These are phyloP conservation scores for Metopolophium dirhodum DNA, from an alignment of 1,140 invertebrate genomes.

Conservation along the genomic window DNA sequence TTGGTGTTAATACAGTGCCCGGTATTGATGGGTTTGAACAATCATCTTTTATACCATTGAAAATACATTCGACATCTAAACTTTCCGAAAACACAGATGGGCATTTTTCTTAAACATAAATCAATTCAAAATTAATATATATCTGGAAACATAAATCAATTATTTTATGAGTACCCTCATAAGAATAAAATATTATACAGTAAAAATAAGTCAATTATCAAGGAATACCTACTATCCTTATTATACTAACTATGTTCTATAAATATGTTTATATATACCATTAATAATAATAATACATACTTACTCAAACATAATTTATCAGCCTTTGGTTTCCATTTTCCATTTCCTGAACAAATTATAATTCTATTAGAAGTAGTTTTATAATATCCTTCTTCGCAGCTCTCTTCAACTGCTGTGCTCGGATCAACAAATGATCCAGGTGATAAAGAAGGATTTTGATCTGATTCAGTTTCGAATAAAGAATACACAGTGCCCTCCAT, in stretches of 20 bases:
- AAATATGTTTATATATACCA: neutral
- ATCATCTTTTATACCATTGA: neutral
- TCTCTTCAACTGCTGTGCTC: neutral
- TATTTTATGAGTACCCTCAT: neutral
- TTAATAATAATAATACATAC: neutral
- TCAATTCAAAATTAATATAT: neutral
- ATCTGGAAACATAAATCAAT: neutral
- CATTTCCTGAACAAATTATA: neutral
- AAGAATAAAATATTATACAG: neutral
- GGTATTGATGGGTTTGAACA: neutral
- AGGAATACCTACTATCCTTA: neutral
- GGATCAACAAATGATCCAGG: neutral
- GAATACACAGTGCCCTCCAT: neutral
- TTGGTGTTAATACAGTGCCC: neutral
- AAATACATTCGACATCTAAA: neutral
- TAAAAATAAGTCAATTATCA: neutral
- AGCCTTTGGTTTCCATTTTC: neutral
- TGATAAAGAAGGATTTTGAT: neutral
- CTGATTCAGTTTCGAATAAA: neutral
- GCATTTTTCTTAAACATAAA: neutral
- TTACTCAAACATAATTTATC: conserved; percentile 24
- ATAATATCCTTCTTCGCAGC: neutral
- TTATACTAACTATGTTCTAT: neutral
- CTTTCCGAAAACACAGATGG: neutral
- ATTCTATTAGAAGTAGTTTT: neutral